Evolutionary conservation across 2,888 invertebrate genomes (phyloP).

Genomic region (Ormyrus thymus): DNA sequence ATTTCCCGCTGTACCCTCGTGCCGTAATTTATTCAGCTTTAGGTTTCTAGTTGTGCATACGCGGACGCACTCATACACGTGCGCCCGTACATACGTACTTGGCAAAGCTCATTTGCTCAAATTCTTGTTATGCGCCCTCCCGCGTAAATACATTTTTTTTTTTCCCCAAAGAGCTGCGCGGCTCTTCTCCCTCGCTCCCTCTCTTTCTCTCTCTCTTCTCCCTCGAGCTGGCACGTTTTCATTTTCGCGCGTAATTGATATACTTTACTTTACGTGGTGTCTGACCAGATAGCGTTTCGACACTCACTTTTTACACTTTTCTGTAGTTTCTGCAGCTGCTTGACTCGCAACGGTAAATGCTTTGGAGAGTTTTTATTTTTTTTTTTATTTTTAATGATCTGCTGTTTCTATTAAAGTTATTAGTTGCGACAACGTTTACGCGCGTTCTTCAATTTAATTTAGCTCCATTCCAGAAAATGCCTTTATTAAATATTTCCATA

Average conservation of each 20-base stretch:
- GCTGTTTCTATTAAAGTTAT: too few species aligned
- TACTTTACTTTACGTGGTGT: constrained; percentile 1
- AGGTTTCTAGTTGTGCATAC: constrained; percentile 12
- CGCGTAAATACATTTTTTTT: neutral
- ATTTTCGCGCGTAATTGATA: constrained; percentile 42
- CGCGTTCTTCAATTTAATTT: too few species aligned
- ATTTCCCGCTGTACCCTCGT: constrained; percentile 52
- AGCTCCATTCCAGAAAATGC: too few species aligned
- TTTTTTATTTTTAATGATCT: too few species aligned
- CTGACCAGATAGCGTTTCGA: too few species aligned
- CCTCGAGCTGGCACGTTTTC: constrained; percentile 25
- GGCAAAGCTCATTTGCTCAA: constrained; percentile 22
- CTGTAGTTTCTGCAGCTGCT: too few species aligned
- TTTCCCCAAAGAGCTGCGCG: neutral
- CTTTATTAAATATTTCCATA: too few species aligned
- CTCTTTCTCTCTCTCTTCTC: constrained; percentile 1
- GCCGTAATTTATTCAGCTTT: constrained; percentile 55
- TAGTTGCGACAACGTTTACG: too few species aligned
- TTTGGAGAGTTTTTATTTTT: too few species aligned
- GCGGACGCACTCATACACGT: neutral
- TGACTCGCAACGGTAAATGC: too few species aligned
- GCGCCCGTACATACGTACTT: neutral
- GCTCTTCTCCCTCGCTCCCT: neutral
- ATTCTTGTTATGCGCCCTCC: constrained; percentile 19
- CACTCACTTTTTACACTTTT: too few species aligned